Conservation (phyloP, 2,888 invertebrate genomes). For the Drepanosiphum platanoidis region DNA sequence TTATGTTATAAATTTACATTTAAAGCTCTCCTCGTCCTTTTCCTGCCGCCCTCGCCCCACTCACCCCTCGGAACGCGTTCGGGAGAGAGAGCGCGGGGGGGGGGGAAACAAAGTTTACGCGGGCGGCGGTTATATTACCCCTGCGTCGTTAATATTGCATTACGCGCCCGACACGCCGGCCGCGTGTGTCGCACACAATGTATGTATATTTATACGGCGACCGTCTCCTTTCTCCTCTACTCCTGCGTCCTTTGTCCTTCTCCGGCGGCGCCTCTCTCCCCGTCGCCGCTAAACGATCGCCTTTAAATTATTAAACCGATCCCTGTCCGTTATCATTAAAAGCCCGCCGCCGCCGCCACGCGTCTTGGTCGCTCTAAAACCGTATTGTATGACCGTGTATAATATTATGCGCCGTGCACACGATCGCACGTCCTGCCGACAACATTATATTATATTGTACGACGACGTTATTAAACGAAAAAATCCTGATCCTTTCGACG, state of each 20-base stretch:
- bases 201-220: neutral
- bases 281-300: slow-evolving; percentile 39
- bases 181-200: neutral
- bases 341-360: neutral
- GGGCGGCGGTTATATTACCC: slow-evolving; percentile 15
- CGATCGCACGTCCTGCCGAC: no score
- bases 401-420: no score
- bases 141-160: slow-evolving; percentile 52
- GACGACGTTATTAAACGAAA: no score
- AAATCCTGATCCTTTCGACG: no score
- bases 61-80: no score
- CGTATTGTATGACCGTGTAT: neutral
- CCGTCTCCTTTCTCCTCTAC: no score
- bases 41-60: no score
- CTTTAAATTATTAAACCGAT: slow-evolving; percentile 48
- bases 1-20: slow-evolving; percentile 19
- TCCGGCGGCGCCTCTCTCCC: no score
- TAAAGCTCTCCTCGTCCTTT: slow-evolving; percentile 13
- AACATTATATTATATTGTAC: no score
- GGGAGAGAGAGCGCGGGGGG: no score
- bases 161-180: slow-evolving; percentile 23
- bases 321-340: slow-evolving; percentile 41
- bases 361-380: no score
- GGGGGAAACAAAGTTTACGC: neutral
- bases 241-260: no score